phyloP scores from a whole-genome alignment of 2,797 vertebrate genomes.

The Micropoecilia bifurca region DNA sequence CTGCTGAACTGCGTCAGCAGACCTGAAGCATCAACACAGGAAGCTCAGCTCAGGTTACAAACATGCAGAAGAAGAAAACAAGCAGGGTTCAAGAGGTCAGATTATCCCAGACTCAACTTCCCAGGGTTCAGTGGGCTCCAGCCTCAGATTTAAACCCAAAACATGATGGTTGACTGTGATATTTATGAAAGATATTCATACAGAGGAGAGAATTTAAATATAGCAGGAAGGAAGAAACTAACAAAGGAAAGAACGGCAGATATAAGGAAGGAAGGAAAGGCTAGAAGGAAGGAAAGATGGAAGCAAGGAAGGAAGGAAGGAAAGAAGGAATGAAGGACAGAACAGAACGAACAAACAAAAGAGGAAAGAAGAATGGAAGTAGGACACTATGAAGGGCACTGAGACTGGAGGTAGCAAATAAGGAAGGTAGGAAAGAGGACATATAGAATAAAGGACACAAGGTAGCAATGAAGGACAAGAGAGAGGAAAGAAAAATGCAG shows the following conservation, averaged over 20 bases:
- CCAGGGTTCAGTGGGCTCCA: neutral
- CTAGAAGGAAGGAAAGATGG: too few species aligned
- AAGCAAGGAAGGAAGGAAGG: too few species aligned
- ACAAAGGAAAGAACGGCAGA: too few species aligned
- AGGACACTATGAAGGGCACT: neutral
- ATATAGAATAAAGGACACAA: neutral
- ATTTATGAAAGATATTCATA: neutral
- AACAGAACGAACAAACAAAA: too few species aligned
- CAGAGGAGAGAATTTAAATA: neutral
- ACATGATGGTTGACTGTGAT: neutral
- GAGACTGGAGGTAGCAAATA: neutral
- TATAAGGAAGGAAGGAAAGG: too few species aligned
- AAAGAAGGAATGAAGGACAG: neutral
- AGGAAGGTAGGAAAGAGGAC: neutral
- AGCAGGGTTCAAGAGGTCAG: neutral
- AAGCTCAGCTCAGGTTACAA: neutral
- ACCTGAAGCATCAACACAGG: slow-evolving; percentile 10
- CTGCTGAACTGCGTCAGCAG: slow-evolving; percentile 13
- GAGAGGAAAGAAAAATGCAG: neutral
- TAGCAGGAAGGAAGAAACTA: neutral
- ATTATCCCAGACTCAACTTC: neutral
- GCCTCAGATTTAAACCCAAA: neutral
- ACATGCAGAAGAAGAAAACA: neutral
- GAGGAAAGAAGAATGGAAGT: neutral
- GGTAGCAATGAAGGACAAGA: neutral